These are phyloP conservation scores for Pachymerium ferrugineum DNA, from an alignment of 2,888 invertebrate species.

Conservation along the genomic window DNA sequence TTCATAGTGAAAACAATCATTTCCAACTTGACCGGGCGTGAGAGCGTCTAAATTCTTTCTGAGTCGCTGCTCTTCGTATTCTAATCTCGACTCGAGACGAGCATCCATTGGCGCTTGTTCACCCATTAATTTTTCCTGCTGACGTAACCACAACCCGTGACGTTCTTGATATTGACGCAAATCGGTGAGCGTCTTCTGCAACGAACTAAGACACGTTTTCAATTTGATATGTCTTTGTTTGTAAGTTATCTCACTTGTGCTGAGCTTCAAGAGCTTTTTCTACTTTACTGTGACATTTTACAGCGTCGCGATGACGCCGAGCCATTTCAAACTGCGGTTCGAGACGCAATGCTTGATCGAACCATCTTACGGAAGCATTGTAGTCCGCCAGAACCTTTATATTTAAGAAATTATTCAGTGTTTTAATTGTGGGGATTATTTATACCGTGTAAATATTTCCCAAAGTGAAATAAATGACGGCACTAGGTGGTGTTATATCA, in stretches of 20 bases:
- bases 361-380: slow-evolving; percentile 63
- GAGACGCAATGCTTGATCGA: slow-evolving; percentile 61
- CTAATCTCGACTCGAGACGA: slow-evolving; percentile 45
- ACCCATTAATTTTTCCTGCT: slow-evolving; percentile 56
- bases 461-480: slow-evolving; percentile 61
- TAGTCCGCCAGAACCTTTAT: slow-evolving; percentile 56
- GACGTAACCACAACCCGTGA: slow-evolving; percentile 57
- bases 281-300: slow-evolving; percentile 62
- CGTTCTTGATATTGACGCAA: slow-evolving; percentile 59
- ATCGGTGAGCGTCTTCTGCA: slow-evolving; percentile 59
- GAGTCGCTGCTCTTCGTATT: slow-evolving; percentile 48
- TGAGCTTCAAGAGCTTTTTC: slow-evolving; percentile 58
- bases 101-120: slow-evolving; percentile 53
- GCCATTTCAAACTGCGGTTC: slow-evolving; percentile 60
- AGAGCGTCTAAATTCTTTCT: slow-evolving; percentile 36
- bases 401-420: not conserved
- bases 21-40: slow-evolving; percentile 26
- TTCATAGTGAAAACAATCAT: slow-evolving; percentile 40
- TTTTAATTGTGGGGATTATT: not conserved
- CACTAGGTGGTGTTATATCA: slow-evolving; percentile 61
- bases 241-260: slow-evolving; percentile 56
- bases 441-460: slow-evolving; percentile 66
- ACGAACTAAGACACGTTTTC: too few species aligned
- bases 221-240: too few species aligned
- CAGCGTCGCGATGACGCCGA: slow-evolving; percentile 58